Evolutionary conservation across 2,113 vertebrate genomes (phyloP).

Genomic region (Sula dactylatra): DNA sequence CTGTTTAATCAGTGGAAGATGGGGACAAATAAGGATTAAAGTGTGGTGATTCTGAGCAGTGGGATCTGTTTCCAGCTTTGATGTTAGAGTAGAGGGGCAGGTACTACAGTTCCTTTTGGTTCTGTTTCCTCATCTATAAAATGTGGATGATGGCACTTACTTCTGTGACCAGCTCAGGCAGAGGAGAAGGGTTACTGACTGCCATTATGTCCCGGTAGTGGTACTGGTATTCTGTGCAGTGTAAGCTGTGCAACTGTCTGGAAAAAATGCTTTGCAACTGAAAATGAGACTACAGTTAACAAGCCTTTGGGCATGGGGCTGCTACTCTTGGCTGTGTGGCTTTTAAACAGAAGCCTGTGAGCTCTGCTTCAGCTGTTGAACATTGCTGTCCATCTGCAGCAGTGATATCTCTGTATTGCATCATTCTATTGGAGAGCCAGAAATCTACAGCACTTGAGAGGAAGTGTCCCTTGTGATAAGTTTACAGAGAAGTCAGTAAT

Average conservation of each 20-base stretch:
- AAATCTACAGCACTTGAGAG: not conserved
- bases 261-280: not conserved
- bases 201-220: not conserved
- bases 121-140: conserved; percentile 10
- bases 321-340: not conserved
- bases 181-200: not conserved
- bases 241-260: not conserved
- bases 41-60: not conserved
- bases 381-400: not conserved
- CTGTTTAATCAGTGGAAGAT: not conserved
- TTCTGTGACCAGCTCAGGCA: not conserved
- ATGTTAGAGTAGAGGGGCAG: not conserved
- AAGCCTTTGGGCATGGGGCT: not conserved
- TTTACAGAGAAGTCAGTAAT: not conserved
- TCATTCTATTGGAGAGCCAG: not conserved
- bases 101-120: not conserved
- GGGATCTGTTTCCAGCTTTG: not conserved
- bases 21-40: not conserved
- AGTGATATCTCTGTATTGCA: not conserved
- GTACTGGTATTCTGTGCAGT: not conserved
- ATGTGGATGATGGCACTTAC: not conserved
- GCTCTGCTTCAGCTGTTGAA: not conserved
- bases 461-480: not conserved
- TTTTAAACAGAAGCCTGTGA: not conserved
- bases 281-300: not conserved